Evolutionary conservation across 2,888 invertebrate species (phyloP), one percentile per base, ranked within the genome.

Genomic region (Cerastoderma edule): DNA sequence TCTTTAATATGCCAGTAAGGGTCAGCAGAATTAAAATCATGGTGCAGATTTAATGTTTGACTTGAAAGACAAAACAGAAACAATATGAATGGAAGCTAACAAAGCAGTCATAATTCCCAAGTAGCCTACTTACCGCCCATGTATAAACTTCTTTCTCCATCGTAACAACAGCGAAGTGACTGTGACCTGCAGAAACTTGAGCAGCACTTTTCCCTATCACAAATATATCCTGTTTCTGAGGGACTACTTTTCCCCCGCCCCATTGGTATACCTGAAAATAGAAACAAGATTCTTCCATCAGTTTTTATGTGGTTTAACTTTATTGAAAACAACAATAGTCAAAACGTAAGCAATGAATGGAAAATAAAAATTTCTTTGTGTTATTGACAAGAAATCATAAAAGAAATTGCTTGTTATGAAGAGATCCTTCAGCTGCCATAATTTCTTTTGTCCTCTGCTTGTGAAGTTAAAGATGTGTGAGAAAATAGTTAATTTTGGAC

Each of bases 111-210:
- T 6, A 22, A 6, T 10, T 50, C 22, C 6, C 10, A 16, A 10
- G 6, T 6, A 50, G 10, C 28, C 5, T 16, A 86, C 89, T 86
- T 83, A 92, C 92, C 5, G 91, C 89, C 92, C 92, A 93, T 30
- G 92, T 92, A 78, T 90, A 93, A 4, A 93, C 79, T 67, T 93
- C 92, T 67, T 91, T 92, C 78, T 93, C 92, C 78, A 92, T 88
- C 1, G 92, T 92, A 30, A 93, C 88, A 3, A 91, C 92, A 72
- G 91, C 92, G 86, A 91, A 91, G 81, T 92, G 92, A 27, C 84
- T 83, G 72, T 87, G 86, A 44, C 92, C 92, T 30, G 87, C 88
- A 13, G 91, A 83, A 19, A 92, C 91, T 87, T 89, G 88, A 27
- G 90, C 85, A 10, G 91, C 90, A 82, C 90, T 89, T 70, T 88